These are phyloP conservation scores for Phylloscopus whistleri DNA, from an alignment of 2,113 vertebrate species.

Conservation along the genomic window DNA sequence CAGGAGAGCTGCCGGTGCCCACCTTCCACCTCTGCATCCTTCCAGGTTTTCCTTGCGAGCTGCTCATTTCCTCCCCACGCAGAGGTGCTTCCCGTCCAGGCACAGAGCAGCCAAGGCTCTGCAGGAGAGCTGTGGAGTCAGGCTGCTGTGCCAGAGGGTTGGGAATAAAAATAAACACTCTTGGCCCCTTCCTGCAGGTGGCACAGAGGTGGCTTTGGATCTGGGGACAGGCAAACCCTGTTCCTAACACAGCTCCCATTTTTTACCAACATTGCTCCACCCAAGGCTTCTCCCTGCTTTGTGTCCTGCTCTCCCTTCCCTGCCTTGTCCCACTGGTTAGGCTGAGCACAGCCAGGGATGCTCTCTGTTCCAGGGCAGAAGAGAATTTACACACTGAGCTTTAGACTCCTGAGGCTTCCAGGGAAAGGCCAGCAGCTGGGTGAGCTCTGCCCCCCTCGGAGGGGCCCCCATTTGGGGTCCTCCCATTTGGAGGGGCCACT, in stretches of 20 bases:
- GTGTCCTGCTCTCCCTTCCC: background rate
- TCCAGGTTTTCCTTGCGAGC: background rate
- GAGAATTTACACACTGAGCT: accelerated
- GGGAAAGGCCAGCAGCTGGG: background rate
- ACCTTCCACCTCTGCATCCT: accelerated
- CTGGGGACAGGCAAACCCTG: background rate
- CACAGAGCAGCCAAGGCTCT: accelerated
- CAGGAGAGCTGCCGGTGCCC: accelerated
- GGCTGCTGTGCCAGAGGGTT: background rate
- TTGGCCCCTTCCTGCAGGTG: accelerated
- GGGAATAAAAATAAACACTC: background rate
- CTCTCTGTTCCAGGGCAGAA: background rate
- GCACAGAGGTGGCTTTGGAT: background rate
- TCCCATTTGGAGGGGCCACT: no score
- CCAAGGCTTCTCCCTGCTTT: background rate
- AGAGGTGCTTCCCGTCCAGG: background rate
- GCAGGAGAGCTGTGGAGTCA: background rate
- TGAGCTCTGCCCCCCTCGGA: background rate
- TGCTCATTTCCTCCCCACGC: accelerated
- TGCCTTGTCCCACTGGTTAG: background rate
- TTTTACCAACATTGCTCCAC: background rate
- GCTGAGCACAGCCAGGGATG: accelerated
- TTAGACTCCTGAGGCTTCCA: background rate
- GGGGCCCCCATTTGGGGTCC: background rate
- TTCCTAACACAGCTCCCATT: accelerated